These are phyloP conservation scores for Scrobipalpa atriplicella DNA, from an alignment of 2,888 invertebrate species.

Conservation along the genomic window DNA sequence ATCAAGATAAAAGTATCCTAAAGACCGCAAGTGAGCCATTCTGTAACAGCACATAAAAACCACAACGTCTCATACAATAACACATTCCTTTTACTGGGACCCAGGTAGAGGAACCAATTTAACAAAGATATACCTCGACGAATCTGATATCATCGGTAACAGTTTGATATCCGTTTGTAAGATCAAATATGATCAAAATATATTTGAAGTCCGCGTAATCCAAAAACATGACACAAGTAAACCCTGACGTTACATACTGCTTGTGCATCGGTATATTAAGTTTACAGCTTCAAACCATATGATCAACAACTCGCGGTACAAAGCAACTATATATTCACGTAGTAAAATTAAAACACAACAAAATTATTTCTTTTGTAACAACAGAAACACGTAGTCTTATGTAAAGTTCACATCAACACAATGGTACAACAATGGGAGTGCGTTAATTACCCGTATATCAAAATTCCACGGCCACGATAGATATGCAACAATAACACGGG, in stretches of 20 bases:
- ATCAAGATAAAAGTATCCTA: neutral
- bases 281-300: neutral
- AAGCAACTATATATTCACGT: conserved; percentile 13
- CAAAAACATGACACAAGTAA: conserved; percentile 6
- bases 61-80: conserved; percentile 1
- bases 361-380: conserved; percentile 35
- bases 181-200: too few species aligned
- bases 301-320: neutral
- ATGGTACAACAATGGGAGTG: conserved; percentile 38
- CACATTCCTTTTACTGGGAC: conserved; percentile 1
- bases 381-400: conserved; percentile 34
- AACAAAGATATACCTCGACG: conserved; percentile 23
- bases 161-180: conserved; percentile 19
- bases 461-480: conserved; percentile 39
- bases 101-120: conserved; percentile 6
- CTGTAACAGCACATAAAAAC: neutral
- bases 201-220: neutral
- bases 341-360: conserved; percentile 29
- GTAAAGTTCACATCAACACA: conserved; percentile 41
- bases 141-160: conserved; percentile 23
- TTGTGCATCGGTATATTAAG: neutral
- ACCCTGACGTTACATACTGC: neutral
- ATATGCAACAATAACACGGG: conserved; percentile 52
- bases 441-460: conserved; percentile 43
- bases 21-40: conserved; percentile 2